Conservation (phyloP, 2,888 invertebrate species). For the Drosophila ezoana region DNA sequence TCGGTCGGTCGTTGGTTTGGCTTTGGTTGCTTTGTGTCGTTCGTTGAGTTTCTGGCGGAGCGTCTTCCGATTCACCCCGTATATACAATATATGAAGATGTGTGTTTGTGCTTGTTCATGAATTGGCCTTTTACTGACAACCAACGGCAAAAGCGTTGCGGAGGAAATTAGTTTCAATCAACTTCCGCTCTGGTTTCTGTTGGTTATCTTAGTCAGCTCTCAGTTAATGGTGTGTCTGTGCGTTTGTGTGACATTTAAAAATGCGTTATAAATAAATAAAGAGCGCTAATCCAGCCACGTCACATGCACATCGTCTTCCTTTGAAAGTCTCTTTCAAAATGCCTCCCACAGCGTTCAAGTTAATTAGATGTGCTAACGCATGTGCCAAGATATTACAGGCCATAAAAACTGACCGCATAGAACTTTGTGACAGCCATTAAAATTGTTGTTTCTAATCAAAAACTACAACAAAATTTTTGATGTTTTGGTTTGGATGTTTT, state of each 20-base stretch:
- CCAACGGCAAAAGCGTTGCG: slow-evolving; percentile 49
- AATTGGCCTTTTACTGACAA: slow-evolving; percentile 24
- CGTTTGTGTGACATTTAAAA: slow-evolving; percentile 56
- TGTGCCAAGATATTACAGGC: slow-evolving; percentile 18
- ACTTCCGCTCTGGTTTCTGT: slow-evolving; percentile 62
- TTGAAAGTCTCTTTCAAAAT: slow-evolving; percentile 51
- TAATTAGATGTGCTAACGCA: slow-evolving; percentile 48
- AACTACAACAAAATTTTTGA: slow-evolving; percentile 1
- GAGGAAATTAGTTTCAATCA: slow-evolving; percentile 78
- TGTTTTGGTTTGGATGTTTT: no score
- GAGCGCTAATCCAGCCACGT: slow-evolving; percentile 32
- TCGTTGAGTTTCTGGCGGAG: slow-evolving; percentile 48
- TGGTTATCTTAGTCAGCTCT: slow-evolving; percentile 19
- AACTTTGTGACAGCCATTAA: slow-evolving; percentile 36
- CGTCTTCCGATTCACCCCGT: slow-evolving; percentile 17
- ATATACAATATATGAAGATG: not conserved
- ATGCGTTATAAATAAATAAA: slow-evolving; percentile 73
- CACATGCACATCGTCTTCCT: slow-evolving; percentile 48
- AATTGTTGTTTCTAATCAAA: slow-evolving; percentile 19
- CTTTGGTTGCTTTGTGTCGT: slow-evolving; percentile 74
- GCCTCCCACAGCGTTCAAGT: slow-evolving; percentile 37
- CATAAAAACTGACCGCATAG: slow-evolving; percentile 43
- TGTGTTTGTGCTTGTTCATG: slow-evolving; percentile 24
- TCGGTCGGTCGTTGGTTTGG: slow-evolving; percentile 56
- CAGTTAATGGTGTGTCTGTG: slow-evolving; percentile 24